Conservation (phyloP, 2,113 vertebrate species). For the Struthio camelus region DNA sequence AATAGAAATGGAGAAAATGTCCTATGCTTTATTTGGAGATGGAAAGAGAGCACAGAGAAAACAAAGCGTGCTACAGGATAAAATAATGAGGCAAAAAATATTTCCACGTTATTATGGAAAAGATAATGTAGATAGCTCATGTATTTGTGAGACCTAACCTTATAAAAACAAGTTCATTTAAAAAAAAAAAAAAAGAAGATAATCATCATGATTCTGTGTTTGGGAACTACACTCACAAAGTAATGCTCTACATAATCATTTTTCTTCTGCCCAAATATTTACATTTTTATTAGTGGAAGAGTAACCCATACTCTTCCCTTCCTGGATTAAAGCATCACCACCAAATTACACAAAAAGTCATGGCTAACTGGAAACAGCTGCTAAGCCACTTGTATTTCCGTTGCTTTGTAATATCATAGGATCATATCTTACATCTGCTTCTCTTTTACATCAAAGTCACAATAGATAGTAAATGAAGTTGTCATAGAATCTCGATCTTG, state of each 20-base stretch:
- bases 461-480: constrained; percentile 34
- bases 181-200: background rate
- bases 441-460: constrained; percentile 41
- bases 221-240: background rate
- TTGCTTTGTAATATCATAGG: constrained; percentile 29
- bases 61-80: background rate
- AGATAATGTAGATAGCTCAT: background rate
- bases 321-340: constrained; percentile 14
- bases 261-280: constrained; percentile 22
- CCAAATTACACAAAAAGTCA: constrained; percentile 18
- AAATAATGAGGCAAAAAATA: background rate
- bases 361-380: constrained; percentile 50
- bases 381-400: constrained; percentile 11
- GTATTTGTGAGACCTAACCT: background rate
- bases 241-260: background rate
- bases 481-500: background rate
- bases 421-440: background rate
- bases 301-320: background rate
- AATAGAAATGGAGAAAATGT: background rate
- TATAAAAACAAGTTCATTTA: background rate
- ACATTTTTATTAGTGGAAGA: constrained; percentile 15
- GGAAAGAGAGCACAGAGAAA: background rate
- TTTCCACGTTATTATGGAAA: background rate
- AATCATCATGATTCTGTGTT: background rate
- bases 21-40: background rate